phyloP scores from a whole-genome alignment of 1,140 invertebrate species.

The Drosophila sproati region DNA sequence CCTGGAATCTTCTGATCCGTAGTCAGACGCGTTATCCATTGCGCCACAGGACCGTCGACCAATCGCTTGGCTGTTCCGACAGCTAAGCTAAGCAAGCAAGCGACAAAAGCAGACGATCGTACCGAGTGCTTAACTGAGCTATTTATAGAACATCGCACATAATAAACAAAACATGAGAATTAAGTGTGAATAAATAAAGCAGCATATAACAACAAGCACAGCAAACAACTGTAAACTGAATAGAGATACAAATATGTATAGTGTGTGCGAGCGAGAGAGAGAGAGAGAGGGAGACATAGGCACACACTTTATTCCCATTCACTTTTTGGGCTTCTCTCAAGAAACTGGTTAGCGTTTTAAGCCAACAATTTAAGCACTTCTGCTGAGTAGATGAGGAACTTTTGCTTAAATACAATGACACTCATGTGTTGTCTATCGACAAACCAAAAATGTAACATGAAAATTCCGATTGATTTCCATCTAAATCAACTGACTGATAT shows the following conservation, averaged over 20 bases:
- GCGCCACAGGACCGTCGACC: constrained; percentile 87
- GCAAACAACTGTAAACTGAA: constrained; percentile 10
- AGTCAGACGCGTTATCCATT: constrained; percentile 90
- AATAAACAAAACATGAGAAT: constrained; percentile 41
- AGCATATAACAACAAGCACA: constrained; percentile 9
- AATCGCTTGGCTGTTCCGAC: not conserved
- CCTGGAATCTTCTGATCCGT: constrained; percentile 91
- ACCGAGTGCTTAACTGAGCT: constrained; percentile 22
- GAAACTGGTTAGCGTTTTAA: constrained; percentile 40
- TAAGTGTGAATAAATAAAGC: constrained; percentile 44
- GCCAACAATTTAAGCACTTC: constrained; percentile 16
- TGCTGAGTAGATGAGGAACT: not conserved
- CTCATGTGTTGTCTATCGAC: constrained; percentile 8
- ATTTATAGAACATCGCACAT: constrained; percentile 34
- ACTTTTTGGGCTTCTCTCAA: constrained; percentile 20
- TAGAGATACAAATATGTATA: not conserved
- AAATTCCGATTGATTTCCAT: constrained; percentile 41
- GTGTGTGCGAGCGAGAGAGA: not conserved
- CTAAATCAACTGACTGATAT: constrained; percentile 64
- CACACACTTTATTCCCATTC: constrained; percentile 9
- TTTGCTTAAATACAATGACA: constrained; percentile 27
- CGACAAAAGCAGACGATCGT: constrained; percentile 1
- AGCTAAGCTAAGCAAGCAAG: not conserved
- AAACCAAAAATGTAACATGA: constrained; percentile 31
- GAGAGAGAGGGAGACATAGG: constrained; percentile 11